A percentile compares a stretch with the other conserved stretches of the same genome.
Evolutionary conservation across 2,888 invertebrate genomes (phyloP).

Genomic region (Xylota segnis): DNA sequence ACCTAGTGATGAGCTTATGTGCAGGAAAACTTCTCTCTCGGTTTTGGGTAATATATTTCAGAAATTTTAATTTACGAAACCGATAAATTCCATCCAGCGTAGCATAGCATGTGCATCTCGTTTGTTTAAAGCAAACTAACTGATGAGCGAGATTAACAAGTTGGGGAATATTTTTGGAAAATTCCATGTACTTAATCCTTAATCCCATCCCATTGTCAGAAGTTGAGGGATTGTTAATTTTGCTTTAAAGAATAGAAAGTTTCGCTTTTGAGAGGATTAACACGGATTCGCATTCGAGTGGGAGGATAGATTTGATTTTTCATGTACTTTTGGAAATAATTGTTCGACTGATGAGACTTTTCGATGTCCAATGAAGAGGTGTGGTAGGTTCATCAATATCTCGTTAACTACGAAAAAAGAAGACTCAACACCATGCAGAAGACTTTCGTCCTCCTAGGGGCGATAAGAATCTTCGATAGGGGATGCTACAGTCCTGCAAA

Average conservation of each 20-base stretch:
- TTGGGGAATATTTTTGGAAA: background rate
- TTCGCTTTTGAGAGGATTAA: background rate
- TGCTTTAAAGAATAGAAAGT: background rate
- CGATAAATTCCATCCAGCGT: background rate
- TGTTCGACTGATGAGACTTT: too few species aligned
- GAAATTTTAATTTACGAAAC: background rate
- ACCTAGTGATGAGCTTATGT: background rate
- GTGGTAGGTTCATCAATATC: too few species aligned
- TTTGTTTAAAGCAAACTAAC: background rate
- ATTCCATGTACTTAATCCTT: background rate
- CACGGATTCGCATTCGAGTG: background rate
- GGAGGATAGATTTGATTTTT: too few species aligned
- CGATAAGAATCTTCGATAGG: too few species aligned
- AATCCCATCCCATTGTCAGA: background rate
- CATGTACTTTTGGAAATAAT: too few species aligned
- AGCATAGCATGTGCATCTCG: background rate
- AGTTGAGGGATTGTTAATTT: conserved; percentile 12
- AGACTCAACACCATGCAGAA: too few species aligned
- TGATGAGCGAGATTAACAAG: background rate
- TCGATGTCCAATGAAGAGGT: too few species aligned
- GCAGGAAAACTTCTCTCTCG: background rate
- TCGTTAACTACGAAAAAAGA: too few species aligned
- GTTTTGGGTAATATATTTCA: background rate
- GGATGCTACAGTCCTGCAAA: too few species aligned
- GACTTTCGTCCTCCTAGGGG: too few species aligned